phyloP scores from a whole-genome alignment of 2,888 invertebrate genomes.

The Pollenia amentaria region DNA sequence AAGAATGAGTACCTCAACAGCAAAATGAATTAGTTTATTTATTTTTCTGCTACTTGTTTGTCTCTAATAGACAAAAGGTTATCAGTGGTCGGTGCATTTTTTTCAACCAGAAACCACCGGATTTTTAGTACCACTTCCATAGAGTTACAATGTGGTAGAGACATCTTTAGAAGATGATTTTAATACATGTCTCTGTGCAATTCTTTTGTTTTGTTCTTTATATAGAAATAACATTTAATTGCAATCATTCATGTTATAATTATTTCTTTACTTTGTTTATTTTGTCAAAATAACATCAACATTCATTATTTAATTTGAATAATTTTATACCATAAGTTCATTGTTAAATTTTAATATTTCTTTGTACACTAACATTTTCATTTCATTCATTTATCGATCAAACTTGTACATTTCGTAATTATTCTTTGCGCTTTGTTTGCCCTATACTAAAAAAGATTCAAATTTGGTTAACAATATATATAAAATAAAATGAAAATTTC shows the following conservation, averaged over 20 bases:
- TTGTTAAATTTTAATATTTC: slow-evolving; percentile 9
- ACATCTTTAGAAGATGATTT: not conserved
- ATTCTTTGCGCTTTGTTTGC: not conserved
- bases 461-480: too few relatives aligned
- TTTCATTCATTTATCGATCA: slow-evolving; percentile 65
- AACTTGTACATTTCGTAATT: slow-evolving; percentile 10
- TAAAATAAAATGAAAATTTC: too few relatives aligned
- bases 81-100: slow-evolving; percentile 1
- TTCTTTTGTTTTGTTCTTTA: not conserved
- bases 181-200: slow-evolving; percentile 22
- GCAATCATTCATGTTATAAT: slow-evolving; percentile 38
- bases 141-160: not conserved
- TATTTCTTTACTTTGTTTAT: slow-evolving; percentile 20
- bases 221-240: slow-evolving; percentile 20
- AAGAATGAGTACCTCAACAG: slow-evolving; percentile 31
- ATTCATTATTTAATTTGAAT: slow-evolving; percentile 28
- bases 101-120: slow-evolving; percentile 39
- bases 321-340: slow-evolving; percentile 14
- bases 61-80: slow-evolving; percentile 37
- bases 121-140: not conserved
- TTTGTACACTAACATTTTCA: slow-evolving; percentile 7
- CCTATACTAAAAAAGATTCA: too few relatives aligned
- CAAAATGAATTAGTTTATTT: slow-evolving; percentile 10
- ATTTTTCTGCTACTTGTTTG: not conserved
- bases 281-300: not conserved